phyloP scores from a whole-genome alignment of 2,113 vertebrate genomes.

The Elanoides forficatus region DNA sequence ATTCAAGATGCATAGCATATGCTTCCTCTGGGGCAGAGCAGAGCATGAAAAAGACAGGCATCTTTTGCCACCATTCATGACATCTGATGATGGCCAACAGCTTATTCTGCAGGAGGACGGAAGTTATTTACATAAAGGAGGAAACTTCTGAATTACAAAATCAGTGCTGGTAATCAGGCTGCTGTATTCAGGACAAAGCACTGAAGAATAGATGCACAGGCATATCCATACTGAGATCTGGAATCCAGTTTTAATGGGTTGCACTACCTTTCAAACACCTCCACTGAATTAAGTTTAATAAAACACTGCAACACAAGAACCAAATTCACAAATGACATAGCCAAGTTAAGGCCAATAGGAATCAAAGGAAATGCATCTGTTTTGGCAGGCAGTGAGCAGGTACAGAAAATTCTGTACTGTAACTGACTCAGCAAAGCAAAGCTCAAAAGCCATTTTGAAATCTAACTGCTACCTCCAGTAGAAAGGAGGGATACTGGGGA shows the following conservation, averaged over 20 bases:
- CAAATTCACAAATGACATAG: not conserved
- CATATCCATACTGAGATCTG: not conserved
- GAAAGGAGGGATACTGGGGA: not conserved
- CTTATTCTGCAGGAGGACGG: not conserved
- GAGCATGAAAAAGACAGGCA: not conserved
- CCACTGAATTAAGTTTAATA: not conserved
- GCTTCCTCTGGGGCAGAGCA: not conserved
- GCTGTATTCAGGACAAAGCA: not conserved
- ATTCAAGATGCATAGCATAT: not conserved
- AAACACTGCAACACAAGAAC: not conserved
- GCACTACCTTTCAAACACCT: not conserved
- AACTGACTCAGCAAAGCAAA: not conserved
- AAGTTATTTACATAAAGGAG: not conserved
- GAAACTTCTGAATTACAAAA: not conserved
- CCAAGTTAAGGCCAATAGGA: not conserved
- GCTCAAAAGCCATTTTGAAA: not conserved
- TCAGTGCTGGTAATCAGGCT: not conserved
- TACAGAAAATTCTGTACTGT: not conserved
- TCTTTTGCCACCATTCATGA: not conserved
- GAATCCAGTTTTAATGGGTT: not conserved
- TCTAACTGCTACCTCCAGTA: not conserved
- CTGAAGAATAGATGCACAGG: not conserved
- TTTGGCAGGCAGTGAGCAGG: not conserved
- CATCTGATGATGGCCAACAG: not conserved
- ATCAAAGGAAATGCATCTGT: not conserved